A percentile compares a stretch with the other conserved stretches of the same genome.
Conservation (phyloP, 2,888 invertebrate genomes). For the Tetropium fuscum region DNA sequence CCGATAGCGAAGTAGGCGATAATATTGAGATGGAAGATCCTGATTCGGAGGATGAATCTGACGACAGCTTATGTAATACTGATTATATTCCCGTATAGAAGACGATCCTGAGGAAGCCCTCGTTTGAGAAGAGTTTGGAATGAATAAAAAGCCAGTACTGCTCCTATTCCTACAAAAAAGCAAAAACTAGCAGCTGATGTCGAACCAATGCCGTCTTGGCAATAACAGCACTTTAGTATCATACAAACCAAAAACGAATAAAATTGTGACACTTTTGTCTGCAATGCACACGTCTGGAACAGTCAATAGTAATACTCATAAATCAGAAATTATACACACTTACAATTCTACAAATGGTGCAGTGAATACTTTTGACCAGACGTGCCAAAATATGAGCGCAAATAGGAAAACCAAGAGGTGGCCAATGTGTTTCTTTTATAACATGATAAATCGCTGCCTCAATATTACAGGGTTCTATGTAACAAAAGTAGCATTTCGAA, state of each 20-base stretch:
- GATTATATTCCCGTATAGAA: neutral
- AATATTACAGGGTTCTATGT: too few relatives aligned
- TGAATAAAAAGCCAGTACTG: neutral
- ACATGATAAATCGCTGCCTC: neutral
- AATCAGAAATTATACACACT: neutral
- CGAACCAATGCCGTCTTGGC: neutral
- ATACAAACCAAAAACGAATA: neutral
- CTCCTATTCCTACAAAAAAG: neutral
- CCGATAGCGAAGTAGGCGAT: neutral
- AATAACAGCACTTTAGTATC: neutral
- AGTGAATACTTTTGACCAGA: conserved; percentile 12
- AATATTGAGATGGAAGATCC: neutral
- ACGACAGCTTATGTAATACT: neutral
- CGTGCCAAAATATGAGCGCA: conserved; percentile 1
- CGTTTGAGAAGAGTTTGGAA: neutral
- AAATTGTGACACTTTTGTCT: neutral
- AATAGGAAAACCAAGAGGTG: conserved; percentile 8
- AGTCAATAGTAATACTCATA: neutral
- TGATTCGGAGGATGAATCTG: neutral
- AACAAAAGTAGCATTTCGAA: too few relatives aligned
- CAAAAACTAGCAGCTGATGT: neutral
- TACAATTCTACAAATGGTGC: neutral
- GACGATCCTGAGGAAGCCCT: neutral
- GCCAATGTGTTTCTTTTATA: neutral
- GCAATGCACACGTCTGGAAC: neutral